Conservation (phyloP, 2,888 invertebrate genomes). For the Tyria jacobaeae region DNA sequence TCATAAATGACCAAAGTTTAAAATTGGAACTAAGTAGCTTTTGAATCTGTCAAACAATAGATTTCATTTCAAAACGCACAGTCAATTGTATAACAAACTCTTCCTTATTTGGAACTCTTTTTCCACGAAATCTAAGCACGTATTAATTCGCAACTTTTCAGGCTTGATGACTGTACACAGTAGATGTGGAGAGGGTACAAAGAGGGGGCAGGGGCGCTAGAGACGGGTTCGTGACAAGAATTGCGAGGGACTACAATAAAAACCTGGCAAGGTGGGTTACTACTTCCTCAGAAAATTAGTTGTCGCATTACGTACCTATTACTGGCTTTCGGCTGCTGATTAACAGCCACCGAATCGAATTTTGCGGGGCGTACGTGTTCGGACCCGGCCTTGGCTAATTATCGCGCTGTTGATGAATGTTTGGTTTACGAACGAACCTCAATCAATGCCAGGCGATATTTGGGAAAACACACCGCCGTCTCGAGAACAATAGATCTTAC, state of each 20-base stretch:
- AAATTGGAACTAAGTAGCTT: constrained; percentile 29
- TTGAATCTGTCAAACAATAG: constrained; percentile 40
- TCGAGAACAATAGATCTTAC: constrained; percentile 10
- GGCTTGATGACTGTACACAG: constrained; percentile 74
- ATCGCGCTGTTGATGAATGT: constrained; percentile 52
- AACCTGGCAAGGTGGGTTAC: constrained; percentile 68
- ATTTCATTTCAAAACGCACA: constrained; percentile 52
- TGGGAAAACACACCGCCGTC: constrained; percentile 16
- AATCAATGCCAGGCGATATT: constrained; percentile 44
- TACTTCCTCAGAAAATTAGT: constrained; percentile 79
- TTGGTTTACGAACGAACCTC: constrained; percentile 50
- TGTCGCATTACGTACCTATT: constrained; percentile 81
- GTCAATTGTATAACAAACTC: constrained; percentile 49
- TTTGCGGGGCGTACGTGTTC: constrained; percentile 53
- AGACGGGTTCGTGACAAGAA: constrained; percentile 71
- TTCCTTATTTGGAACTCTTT: constrained; percentile 44
- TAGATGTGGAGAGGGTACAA: constrained; percentile 39
- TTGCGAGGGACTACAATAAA: constrained; percentile 72
- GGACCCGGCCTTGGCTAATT: constrained; percentile 51
- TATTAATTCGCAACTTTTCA: constrained; percentile 82
- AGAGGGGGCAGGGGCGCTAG: constrained; percentile 13
- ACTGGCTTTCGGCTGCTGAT: constrained; percentile 66
- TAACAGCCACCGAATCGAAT: constrained; percentile 57
- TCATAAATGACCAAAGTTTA: constrained; percentile 5
- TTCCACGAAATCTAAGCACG: constrained; percentile 72